phyloP scores from a whole-genome alignment of 2,113 vertebrate genomes.

The Psilopsiagon aymara region DNA sequence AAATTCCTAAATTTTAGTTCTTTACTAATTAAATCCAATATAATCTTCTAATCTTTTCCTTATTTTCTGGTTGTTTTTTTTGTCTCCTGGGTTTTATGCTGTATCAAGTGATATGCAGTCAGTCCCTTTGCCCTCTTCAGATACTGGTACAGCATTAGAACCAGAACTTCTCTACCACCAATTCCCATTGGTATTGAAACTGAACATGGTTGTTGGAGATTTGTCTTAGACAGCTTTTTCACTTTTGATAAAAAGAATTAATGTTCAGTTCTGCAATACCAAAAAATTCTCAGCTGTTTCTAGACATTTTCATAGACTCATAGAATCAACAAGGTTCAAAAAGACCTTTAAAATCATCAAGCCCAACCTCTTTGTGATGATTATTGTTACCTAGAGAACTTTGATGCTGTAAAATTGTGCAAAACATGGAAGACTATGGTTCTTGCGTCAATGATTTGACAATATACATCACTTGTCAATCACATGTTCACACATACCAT shows the following conservation, averaged over 20 bases:
- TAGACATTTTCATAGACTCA: neutral
- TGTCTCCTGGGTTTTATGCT: neutral
- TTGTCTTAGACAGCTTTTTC: neutral
- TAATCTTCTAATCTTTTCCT: neutral
- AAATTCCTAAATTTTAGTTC: neutral
- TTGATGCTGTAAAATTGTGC: neutral
- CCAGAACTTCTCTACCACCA: neutral
- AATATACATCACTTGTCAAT: neutral
- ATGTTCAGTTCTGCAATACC: neutral
- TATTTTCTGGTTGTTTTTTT: neutral
- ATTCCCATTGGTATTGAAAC: neutral
- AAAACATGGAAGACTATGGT: neutral
- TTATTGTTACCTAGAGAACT: neutral
- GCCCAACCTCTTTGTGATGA: neutral
- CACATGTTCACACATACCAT: fast-evolving
- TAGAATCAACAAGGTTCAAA: neutral
- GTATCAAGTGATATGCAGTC: neutral
- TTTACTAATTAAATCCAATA: neutral
- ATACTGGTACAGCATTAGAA: neutral
- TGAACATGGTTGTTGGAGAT: neutral
- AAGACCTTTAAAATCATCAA: neutral
- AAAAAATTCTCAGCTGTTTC: neutral
- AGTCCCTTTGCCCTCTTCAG: neutral
- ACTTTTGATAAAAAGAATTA: neutral
- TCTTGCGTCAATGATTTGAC: neutral